Percentiles rank a stretch among this genome's conserved stretches.
Evolutionary conservation across 2,113 vertebrate species (phyloP).

Genomic region (Calyptommatus sinebrachiatus): DNA sequence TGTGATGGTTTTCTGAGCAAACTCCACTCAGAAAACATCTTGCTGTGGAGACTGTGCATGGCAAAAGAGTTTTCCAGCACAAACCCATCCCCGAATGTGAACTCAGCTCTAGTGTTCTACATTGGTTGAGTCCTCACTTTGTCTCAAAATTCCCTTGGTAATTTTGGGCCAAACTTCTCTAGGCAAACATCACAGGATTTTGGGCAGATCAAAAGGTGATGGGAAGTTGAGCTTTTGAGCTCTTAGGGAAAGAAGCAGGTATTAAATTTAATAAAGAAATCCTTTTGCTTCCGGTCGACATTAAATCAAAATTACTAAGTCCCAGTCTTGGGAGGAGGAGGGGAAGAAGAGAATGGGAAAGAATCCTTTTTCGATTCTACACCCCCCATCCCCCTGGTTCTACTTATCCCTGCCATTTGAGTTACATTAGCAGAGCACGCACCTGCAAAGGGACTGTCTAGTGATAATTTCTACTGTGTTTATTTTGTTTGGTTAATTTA

Average conservation of each 20-base stretch:
- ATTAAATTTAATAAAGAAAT: neutral
- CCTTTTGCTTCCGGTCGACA: too few species aligned
- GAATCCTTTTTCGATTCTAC: neutral
- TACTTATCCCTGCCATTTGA: neutral
- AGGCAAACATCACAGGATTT: too few species aligned
- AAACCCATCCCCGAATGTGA: too few species aligned
- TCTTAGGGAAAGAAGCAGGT: neutral
- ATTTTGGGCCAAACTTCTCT: neutral
- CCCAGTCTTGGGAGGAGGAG: neutral
- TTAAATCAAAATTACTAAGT: too few species aligned
- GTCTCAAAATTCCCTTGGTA: neutral
- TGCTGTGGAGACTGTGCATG: too few species aligned
- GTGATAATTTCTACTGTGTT: neutral
- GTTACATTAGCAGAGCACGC: neutral
- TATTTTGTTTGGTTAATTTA: neutral
- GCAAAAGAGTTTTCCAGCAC: too few species aligned
- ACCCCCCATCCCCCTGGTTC: neutral
- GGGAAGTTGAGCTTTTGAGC: neutral
- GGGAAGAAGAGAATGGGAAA: neutral
- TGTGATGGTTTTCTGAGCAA: too few species aligned
- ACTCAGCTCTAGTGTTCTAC: too few species aligned
- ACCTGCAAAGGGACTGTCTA: neutral
- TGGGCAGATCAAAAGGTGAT: too few species aligned
- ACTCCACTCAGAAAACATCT: too few species aligned
- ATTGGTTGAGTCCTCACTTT: neutral